Conservation (phyloP, 2,888 invertebrate genomes). For the Ormia ochracea region DNA sequence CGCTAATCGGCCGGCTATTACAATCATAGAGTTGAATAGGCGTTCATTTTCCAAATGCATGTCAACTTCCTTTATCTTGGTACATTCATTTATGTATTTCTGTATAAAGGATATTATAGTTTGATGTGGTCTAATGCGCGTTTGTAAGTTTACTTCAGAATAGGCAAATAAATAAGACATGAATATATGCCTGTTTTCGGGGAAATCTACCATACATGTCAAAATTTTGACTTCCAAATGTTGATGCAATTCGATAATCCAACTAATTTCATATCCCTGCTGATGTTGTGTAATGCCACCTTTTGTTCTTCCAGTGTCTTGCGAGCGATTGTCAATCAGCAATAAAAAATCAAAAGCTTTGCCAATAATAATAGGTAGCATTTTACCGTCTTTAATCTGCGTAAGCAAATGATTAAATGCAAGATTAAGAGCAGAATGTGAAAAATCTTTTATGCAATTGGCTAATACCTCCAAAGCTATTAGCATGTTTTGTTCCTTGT, state of each 20-base stretch:
- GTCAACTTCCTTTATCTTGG: constrained; percentile 68
- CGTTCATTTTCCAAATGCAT: constrained; percentile 74
- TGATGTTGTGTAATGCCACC: neutral
- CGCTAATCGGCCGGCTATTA: constrained; percentile 72
- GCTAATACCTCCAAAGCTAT: constrained; percentile 73
- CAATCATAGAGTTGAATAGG: constrained; percentile 74
- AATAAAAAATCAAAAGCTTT: constrained; percentile 73
- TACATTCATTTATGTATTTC: constrained; percentile 70
- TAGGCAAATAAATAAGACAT: constrained; percentile 73
- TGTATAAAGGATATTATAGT: constrained; percentile 70
- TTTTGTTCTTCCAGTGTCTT: constrained; percentile 57
- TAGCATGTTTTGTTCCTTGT: constrained; percentile 73
- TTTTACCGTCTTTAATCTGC: constrained; percentile 69
- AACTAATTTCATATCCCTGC: constrained; percentile 58
- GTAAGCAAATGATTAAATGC: constrained; percentile 71
- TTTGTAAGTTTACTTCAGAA: constrained; percentile 72
- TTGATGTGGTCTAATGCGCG: constrained; percentile 65
- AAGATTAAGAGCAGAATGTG: constrained; percentile 73
- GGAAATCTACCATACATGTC: constrained; percentile 68
- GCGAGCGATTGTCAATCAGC: constrained; percentile 71
- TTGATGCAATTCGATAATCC: constrained; percentile 70
- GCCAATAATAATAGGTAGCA: constrained; percentile 72
- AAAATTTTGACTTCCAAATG: constrained; percentile 67
- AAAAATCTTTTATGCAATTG: constrained; percentile 71
- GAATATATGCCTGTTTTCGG: constrained; percentile 69